A percentile compares a stretch with the other conserved stretches of the same genome.
Evolutionary conservation across 1,140 invertebrate species (phyloP).

Genomic region (Hydropsyche tenuis): DNA sequence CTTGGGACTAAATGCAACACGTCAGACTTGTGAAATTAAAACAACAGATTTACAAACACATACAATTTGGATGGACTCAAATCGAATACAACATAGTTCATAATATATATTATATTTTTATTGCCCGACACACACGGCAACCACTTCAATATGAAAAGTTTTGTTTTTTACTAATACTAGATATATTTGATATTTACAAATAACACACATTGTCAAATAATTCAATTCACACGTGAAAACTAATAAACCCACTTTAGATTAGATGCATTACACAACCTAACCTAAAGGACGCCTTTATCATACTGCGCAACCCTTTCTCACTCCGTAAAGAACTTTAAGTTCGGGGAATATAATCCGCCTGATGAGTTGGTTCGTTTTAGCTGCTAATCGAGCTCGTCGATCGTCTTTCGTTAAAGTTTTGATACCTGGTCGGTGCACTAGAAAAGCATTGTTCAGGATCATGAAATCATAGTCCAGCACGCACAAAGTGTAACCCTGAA

Average conservation of each 20-base stretch:
- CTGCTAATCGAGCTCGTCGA: conserved; percentile 75
- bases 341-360: conserved; percentile 83
- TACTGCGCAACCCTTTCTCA: conserved; percentile 79
- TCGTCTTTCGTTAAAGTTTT: conserved; percentile 80
- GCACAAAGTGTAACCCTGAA: conserved; percentile 85
- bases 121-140: not conserved
- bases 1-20: conserved; percentile 28
- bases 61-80: conserved; percentile 4
- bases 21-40: conserved; percentile 16
- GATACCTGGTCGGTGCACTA: conserved; percentile 87
- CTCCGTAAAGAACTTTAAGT: conserved; percentile 82
- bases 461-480: conserved; percentile 89
- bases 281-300: conserved; percentile 59
- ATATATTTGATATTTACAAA: not conserved
- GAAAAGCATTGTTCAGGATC: conserved; percentile 87
- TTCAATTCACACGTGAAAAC: not conserved
- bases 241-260: conserved; percentile 11
- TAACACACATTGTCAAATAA: no score
- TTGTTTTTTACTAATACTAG: no score
- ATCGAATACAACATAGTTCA: not conserved
- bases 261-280: not conserved
- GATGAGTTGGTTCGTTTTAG: conserved; percentile 80
- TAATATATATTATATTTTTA: not conserved
- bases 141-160: not conserved
- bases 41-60: conserved; percentile 2